Percentiles rank a stretch among this genome's conserved stretches.
Evolutionary conservation across 2,797 vertebrate species (phyloP).

Genomic region (Phaenicophaeus curvirostris): DNA sequence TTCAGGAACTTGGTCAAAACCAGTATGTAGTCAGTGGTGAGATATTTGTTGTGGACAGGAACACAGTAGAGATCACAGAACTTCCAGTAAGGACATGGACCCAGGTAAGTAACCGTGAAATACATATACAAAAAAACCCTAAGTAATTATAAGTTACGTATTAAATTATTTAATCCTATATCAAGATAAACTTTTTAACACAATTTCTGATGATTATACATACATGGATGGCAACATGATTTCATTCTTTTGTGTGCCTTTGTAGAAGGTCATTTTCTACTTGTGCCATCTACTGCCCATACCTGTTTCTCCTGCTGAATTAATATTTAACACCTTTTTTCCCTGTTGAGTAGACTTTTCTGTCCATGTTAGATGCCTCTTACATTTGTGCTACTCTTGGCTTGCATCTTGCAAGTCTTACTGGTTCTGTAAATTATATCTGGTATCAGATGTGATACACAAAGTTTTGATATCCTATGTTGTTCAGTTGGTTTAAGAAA

Average conservation of each 20-base stretch:
- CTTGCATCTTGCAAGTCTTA: neutral
- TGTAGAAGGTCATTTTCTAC: neutral
- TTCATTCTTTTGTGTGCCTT: neutral
- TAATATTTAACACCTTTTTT: neutral
- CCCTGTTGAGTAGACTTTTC: neutral
- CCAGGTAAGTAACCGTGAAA: slow-evolving; percentile 82
- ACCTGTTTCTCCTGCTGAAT: neutral
- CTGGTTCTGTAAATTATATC: neutral
- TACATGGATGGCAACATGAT: neutral
- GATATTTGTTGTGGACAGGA: slow-evolving; percentile 93
- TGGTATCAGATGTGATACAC: neutral
- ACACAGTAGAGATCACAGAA: slow-evolving; percentile 96
- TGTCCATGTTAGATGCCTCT: neutral
- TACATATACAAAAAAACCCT: neutral
- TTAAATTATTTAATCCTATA: neutral
- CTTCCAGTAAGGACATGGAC: slow-evolving; percentile 99
- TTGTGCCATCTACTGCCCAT: neutral
- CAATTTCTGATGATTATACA: neutral
- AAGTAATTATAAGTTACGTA: fast-evolving
- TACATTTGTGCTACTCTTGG: neutral
- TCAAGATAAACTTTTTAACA: neutral
- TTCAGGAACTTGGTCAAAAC: slow-evolving; percentile 96
- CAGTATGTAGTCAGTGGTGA: slow-evolving; percentile 97
- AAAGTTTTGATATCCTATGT: neutral
- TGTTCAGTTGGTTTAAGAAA: neutral